Evolutionary conservation across 2,888 invertebrate genomes (phyloP), one percentile per base, ranked within the genome.

Genomic region (Tetropium fuscum): DNA sequence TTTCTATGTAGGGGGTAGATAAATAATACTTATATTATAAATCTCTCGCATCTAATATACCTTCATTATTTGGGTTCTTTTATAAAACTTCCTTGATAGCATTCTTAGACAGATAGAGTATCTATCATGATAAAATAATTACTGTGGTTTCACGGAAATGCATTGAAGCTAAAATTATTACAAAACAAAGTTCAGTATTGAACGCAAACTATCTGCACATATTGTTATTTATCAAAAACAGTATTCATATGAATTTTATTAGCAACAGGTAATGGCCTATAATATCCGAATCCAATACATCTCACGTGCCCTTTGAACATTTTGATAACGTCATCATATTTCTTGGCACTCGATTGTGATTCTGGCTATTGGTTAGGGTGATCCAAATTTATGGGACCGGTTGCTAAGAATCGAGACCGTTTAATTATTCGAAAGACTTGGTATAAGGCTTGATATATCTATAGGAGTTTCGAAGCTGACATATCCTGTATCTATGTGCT

Each of bases 371-470:
- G 40, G 38, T 40, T 8, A 47, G 44, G 48, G 16, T 40, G 58
- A 62, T 53, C 41, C 16, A 58, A 55, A 69, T 69, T 69, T 69
- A 67, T 69, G 62, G 63, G 65, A 69, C 66, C 66, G 66, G 69
- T 66, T 63, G 58, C 34, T 34, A 20, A 57, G 62, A 58, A 55
- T 64, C 61, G 61, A 60, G 51, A 41, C 54, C 58, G 44, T 66
- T 69, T 61, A 64, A 69, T 69, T 69, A 69, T 69, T 66, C 64
- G n/a, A n/a, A n/a, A n/a, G n/a, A n/a, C 55, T 58, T 40, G 51
- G 41, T 41, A 56, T 47, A 51, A 51, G 45, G 58, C 55, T 60
- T 63, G 62, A 67, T 67, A 62, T 64, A 67, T 64, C 63, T 63
- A 59, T 56, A 68, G 49, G 60, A 58, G 58, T 61, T 59, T 63